These are phyloP conservation scores for Allygus modestus DNA, from an alignment of 2,888 invertebrate genomes.

Conservation along the genomic window DNA sequence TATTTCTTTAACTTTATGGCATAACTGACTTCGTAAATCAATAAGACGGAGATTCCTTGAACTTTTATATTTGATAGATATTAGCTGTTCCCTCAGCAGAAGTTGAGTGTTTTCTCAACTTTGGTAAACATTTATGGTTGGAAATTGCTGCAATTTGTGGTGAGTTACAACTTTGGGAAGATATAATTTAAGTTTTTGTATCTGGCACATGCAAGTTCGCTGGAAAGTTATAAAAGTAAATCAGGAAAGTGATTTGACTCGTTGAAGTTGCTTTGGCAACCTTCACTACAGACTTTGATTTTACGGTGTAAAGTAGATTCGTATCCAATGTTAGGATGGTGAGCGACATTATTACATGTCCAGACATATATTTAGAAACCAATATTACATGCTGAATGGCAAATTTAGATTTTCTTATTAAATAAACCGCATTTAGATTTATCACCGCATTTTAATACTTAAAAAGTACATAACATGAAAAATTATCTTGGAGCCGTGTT, in stretches of 20 bases:
- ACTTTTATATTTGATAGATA: background rate
- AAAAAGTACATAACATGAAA: no score
- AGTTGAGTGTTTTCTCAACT: background rate
- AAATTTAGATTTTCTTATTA: no score
- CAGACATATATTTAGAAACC: no score
- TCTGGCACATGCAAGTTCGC: conserved; percentile 6
- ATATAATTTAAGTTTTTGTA: conserved; percentile 43
- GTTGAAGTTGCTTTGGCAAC: conserved; percentile 6
- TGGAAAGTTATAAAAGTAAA: conserved; percentile 15
- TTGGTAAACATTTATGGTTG: background rate
- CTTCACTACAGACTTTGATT: background rate
- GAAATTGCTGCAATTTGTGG: background rate
- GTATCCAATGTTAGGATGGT: no score
- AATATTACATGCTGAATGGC: no score
- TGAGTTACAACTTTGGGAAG: conserved; percentile 1
- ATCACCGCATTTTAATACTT: no score
- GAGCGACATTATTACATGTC: no score
- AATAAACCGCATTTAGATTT: no score
- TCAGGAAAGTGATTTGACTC: conserved; percentile 3
- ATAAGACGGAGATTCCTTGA: background rate
- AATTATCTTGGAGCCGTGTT: no score
- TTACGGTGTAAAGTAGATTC: no score
- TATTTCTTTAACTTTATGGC: no score
- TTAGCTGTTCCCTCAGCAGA: background rate
- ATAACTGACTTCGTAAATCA: no score